These are phyloP conservation scores for Scomber colias DNA, from an alignment of 2,113 vertebrate genomes.

Conservation along the genomic window DNA sequence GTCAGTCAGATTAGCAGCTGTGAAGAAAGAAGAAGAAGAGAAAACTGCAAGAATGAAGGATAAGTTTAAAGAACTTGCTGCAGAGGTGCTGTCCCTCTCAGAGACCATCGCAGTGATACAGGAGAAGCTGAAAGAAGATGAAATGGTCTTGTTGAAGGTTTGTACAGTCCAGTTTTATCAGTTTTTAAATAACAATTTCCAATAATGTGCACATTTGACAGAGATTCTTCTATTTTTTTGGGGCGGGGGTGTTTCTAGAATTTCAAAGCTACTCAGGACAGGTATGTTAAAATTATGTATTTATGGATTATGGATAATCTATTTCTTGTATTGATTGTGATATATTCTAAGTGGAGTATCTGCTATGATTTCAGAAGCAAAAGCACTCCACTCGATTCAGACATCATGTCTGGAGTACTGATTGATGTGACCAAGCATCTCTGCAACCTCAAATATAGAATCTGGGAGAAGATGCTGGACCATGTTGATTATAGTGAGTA, in stretches of 20 bases:
- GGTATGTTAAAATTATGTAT: slow-evolving; percentile 61
- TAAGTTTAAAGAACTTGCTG: slow-evolving; percentile 61
- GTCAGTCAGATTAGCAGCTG: slow-evolving; percentile 64
- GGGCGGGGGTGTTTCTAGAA: slow-evolving; percentile 66
- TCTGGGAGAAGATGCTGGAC: slow-evolving; percentile 80
- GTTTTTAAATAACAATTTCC: neutral
- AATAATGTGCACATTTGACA: neutral
- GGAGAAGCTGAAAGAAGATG: slow-evolving; percentile 69
- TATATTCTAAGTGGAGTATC: neutral
- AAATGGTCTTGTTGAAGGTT: slow-evolving; percentile 77
- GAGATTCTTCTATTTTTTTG: neutral
- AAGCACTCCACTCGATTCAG: slow-evolving; percentile 43
- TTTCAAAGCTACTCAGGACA: slow-evolving; percentile 75
- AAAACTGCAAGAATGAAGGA: slow-evolving; percentile 65
- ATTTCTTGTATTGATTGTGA: neutral
- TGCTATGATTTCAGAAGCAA: slow-evolving; percentile 64
- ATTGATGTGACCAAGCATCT: slow-evolving; percentile 79
- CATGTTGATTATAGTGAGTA: slow-evolving; percentile 80
- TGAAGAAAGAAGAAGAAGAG: slow-evolving; percentile 78
- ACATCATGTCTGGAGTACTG: slow-evolving; percentile 69
- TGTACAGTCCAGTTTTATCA: neutral
- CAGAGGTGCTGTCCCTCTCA: slow-evolving; percentile 55
- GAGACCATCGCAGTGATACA: slow-evolving; percentile 72
- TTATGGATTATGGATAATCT: neutral
- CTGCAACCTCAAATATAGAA: slow-evolving; percentile 79